These are phyloP conservation scores for Lordiphosa stackelbergi DNA, from an alignment of 1,140 invertebrate genomes.

Conservation along the genomic window DNA sequence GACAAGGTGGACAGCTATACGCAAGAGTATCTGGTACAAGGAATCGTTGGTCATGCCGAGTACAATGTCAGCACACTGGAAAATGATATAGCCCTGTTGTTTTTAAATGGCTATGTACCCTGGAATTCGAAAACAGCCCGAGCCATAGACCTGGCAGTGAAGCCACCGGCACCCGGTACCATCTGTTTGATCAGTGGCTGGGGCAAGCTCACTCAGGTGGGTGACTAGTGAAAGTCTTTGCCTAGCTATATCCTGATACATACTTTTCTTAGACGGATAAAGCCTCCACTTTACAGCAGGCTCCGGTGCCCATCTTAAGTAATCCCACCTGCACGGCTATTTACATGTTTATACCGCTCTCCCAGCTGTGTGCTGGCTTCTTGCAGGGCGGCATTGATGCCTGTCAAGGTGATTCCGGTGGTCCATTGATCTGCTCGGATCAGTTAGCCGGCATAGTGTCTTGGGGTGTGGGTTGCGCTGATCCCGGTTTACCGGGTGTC, in stretches of 20 bases:
- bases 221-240: neutral
- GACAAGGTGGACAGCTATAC: neutral
- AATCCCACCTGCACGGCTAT: conserved; percentile 24
- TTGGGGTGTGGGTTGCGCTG: conserved; percentile 84
- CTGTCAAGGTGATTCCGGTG: conserved; percentile 79
- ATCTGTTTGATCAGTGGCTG: conserved; percentile 45
- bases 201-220: conserved; percentile 27
- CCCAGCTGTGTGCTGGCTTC: conserved; percentile 60
- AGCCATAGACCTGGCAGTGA: conserved; percentile 3
- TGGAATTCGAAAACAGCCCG: neutral
- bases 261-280: conserved; percentile 9
- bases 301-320: conserved; percentile 33
- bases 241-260: no score
- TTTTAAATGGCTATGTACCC: conserved; percentile 37
- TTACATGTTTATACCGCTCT: conserved; percentile 25
- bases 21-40: conserved; percentile 28
- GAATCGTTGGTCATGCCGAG: conserved; percentile 26
- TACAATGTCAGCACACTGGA: conserved; percentile 27
- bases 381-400: conserved; percentile 50
- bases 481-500: conserved; percentile 82
- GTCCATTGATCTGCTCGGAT: conserved; percentile 78
- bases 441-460: conserved; percentile 83
- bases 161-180: conserved; percentile 3
- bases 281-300: conserved; percentile 21
- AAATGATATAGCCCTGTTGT: conserved; percentile 52